Percentiles rank a stretch among this genome's conserved stretches.
These are phyloP conservation scores for Leucophenga maculata DNA, from an alignment of 2,888 invertebrate genomes.

Conservation along the genomic window DNA sequence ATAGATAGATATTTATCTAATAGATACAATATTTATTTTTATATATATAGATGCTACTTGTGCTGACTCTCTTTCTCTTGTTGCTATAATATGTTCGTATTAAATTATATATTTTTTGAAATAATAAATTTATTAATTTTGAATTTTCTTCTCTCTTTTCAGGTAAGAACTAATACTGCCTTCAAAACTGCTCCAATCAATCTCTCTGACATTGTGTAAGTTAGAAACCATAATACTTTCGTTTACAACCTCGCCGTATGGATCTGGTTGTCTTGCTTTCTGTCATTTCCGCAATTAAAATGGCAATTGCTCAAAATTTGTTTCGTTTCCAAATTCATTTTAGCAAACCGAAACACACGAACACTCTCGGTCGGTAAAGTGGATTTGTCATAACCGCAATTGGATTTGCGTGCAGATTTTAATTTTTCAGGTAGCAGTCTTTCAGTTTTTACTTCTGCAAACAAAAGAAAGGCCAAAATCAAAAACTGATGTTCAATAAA, in stretches of 20 bases:
- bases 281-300: slow-evolving; percentile 58
- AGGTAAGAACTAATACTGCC: slow-evolving; percentile 50
- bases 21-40: no score
- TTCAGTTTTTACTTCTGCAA: slow-evolving; percentile 24
- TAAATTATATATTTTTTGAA: neutral
- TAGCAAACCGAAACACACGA: slow-evolving; percentile 9
- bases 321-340: slow-evolving; percentile 34
- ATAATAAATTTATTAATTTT: slow-evolving; percentile 1
- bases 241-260: no score
- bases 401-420: slow-evolving; percentile 60
- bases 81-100: no score
- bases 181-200: neutral
- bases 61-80: no score
- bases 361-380: slow-evolving; percentile 2
- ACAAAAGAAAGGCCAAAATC: neutral
- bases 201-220: neutral
- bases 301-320: slow-evolving; percentile 52
- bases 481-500: slow-evolving; percentile 24
- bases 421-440: slow-evolving; percentile 53
- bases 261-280: neutral
- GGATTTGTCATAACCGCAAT: slow-evolving; percentile 26
- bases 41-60: no score
- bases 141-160: slow-evolving; percentile 39
- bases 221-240: neutral
- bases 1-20: no score